These are phyloP conservation scores for Eriosoma lanigerum DNA, from an alignment of 1,140 invertebrate species.

Conservation along the genomic window DNA sequence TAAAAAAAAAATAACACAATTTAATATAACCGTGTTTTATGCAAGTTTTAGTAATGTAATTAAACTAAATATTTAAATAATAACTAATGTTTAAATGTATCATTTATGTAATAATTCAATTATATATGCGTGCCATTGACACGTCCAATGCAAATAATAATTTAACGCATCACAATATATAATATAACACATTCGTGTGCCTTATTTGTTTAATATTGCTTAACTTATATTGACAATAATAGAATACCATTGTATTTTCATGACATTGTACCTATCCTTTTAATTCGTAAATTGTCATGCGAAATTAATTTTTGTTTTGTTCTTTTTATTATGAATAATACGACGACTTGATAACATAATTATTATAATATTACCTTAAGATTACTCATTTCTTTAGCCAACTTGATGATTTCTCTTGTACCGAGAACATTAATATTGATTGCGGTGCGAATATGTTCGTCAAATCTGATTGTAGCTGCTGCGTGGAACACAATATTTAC, in stretches of 20 bases:
- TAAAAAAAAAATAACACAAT: no score
- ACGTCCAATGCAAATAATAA: background rate
- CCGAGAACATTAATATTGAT: slow-evolving; percentile 70
- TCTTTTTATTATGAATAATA: no score
- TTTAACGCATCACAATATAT: no score
- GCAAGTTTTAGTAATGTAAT: no score
- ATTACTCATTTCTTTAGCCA: slow-evolving; percentile 69
- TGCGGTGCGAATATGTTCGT: slow-evolving; percentile 69
- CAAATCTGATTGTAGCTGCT: slow-evolving; percentile 71
- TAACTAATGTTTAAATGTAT: no score
- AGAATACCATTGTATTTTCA: background rate
- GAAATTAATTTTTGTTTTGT: no score
- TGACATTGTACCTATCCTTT: background rate
- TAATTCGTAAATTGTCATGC: background rate
- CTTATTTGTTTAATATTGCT: background rate
- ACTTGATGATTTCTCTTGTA: slow-evolving; percentile 64
- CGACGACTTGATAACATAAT: no score
- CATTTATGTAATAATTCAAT: no score
- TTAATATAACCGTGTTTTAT: no score
- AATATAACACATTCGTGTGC: no score
- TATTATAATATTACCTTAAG: slow-evolving; percentile 62
- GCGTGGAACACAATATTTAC: slow-evolving; percentile 72
- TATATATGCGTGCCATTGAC: background rate
- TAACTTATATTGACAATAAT: background rate
- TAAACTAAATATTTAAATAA: no score